Base-by-base conservation (phyloP, 2,888 invertebrate genomes). In the Yponomeuta sedellus region DNA sequence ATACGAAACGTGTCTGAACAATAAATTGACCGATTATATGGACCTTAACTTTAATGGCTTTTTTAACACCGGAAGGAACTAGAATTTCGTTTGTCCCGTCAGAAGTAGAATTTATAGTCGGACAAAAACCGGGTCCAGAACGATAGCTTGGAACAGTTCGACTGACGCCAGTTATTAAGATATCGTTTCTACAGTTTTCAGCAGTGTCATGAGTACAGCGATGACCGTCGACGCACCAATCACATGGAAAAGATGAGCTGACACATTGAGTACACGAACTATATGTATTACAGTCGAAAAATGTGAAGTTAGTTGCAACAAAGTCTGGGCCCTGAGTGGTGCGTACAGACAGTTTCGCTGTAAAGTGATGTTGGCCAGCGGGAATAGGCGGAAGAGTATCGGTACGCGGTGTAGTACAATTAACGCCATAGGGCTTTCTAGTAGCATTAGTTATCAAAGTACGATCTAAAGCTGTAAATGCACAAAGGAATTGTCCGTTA, bases 221-320 rank as follows among this genome's bases (percentile, higher is more conserved):
- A 86, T 98, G 98, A 12, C 97, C 97, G 80, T 98, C 97, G 28
- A 98, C 97, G 85, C 99, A 99, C 99, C 99, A 98, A 83, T 99
- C 98, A 84, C 99, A 99, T 0, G 98, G 98, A 82, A 98, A 99
- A 66, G 96, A 95, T 20, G 98, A 98, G 65, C 97, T 96, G 19
- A 99, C 98, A 89, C 99, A 99, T 77, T 96, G 95, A 10, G 98
- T 98, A 86, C 99, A 99, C 69, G 98, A 97, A 75, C 96, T 96
- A 91, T 99, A 99, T 40, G 98, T 97, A 82, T 97, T 97, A 87
- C 99, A 99, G 86, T 99, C 99, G 84, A 98, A 99, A 90, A 99
- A 99, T 56, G 98, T 99, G 83, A 99, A 99, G 88, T 99, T 97
- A 8, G 98, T 98, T 20, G 98, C 97, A 61, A 99, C 99, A 80